Evolutionary conservation across 64 coral and sea anemone species (phyloP).

Genomic region (Montipora efflorescens): DNA sequence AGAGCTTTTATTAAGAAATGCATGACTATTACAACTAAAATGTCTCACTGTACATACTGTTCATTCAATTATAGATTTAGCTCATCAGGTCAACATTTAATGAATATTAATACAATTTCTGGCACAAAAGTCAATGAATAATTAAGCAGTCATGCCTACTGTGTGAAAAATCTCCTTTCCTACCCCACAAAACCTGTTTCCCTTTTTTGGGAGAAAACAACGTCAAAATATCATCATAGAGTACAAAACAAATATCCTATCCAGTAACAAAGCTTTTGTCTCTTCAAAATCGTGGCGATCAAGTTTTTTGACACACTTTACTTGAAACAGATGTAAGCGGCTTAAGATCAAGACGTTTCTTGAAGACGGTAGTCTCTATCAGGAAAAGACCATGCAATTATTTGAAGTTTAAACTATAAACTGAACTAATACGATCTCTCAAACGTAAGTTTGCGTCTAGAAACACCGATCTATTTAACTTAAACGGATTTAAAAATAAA

Average conservation of each 20-base stretch:
- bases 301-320: background rate
- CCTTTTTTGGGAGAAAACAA: background rate
- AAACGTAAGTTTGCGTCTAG: background rate
- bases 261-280: background rate
- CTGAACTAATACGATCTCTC: background rate
- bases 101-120: background rate
- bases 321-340: background rate
- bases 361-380: too few relatives aligned
- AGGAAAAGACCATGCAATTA: too few relatives aligned
- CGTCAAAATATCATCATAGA: background rate
- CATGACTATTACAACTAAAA: too few relatives aligned
- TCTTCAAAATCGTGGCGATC: background rate
- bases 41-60: too few relatives aligned
- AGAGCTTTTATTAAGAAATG: too few relatives aligned
- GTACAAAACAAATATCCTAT: background rate
- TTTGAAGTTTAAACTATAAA: too few relatives aligned
- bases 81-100: background rate
- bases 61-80: too few relatives aligned
- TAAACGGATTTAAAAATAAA: too few relatives aligned
- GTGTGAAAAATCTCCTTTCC: background rate
- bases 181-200: background rate
- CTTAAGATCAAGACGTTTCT: background rate
- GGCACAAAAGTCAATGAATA: background rate
- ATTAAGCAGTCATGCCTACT: background rate
- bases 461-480: background rate